These are phyloP conservation scores for Himalopsyche anomala DNA, from an alignment of 2,888 invertebrate species.

Conservation along the genomic window DNA sequence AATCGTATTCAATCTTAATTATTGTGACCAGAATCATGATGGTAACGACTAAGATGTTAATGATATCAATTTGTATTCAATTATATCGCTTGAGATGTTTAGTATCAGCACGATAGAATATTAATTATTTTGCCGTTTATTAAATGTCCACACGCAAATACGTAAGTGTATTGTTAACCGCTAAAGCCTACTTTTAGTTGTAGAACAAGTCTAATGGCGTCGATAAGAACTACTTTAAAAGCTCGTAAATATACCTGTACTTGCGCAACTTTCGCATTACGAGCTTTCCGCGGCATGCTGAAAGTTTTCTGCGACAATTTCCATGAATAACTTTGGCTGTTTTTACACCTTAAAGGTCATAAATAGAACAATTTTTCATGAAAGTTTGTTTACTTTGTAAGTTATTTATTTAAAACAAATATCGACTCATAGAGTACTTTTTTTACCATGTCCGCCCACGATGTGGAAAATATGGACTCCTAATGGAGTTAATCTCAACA, in stretches of 20 bases:
- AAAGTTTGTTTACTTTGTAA: no score
- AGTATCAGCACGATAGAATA: not conserved
- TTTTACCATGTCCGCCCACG: no score
- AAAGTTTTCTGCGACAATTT: constrained; percentile 32
- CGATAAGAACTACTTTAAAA: constrained; percentile 38
- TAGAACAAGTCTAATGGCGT: constrained; percentile 37
- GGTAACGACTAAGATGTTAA: no score
- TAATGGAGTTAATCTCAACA: no score
- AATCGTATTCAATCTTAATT: no score
- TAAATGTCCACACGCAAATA: constrained; percentile 1
- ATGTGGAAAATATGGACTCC: no score
- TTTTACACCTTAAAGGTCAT: not conserved
- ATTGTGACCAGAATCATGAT: no score
- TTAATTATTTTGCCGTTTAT: not conserved
- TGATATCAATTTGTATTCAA: no score
- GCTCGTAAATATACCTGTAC: constrained; percentile 5
- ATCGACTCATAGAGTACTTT: no score
- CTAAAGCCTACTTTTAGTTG: not conserved
- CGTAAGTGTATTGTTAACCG: not conserved
- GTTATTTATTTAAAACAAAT: no score
- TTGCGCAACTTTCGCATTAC: constrained; percentile 6
- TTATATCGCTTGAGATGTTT: no score
- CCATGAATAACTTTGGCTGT: constrained; percentile 16
- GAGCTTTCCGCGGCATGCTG: not conserved
- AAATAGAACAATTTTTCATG: no score